phyloP scores from a whole-genome alignment of 2,888 invertebrate species.

The Xestobium rufovillosum region DNA sequence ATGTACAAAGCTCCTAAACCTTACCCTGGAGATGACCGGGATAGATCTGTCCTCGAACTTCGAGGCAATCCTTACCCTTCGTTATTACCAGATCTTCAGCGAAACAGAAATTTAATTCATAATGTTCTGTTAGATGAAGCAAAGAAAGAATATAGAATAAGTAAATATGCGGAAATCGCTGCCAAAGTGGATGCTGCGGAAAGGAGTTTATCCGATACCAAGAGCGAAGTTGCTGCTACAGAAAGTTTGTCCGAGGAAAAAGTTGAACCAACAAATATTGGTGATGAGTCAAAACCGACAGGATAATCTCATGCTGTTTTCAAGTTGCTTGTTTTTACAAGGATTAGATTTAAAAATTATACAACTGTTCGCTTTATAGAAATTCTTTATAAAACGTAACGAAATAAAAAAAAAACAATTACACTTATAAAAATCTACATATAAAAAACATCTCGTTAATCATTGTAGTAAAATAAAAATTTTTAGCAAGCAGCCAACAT shows the following conservation, averaged over 20 bases:
- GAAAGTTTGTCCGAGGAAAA: neutral
- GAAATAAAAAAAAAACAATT: constrained; percentile 1
- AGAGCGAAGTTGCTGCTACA: too few species aligned
- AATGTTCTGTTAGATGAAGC: constrained; percentile 80
- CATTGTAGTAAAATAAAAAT: too few species aligned
- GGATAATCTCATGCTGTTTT: too few species aligned
- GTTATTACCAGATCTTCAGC: constrained; percentile 50
- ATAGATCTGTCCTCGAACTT: constrained; percentile 67
- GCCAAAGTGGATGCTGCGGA: constrained; percentile 39
- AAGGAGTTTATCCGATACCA: constrained; percentile 21
- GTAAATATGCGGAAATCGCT: constrained; percentile 57
- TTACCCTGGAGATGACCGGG: constrained; percentile 43
- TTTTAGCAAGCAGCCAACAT: too few species aligned
- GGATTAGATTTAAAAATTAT: too few species aligned
- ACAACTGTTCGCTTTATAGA: too few species aligned
- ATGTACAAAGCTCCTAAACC: constrained; percentile 63
- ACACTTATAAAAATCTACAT: constrained; percentile 2
- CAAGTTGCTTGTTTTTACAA: too few species aligned
- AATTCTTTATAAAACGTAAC: neutral
- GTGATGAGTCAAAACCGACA: constrained; percentile 2
- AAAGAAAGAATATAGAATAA: constrained; percentile 64
- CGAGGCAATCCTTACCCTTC: constrained; percentile 76
- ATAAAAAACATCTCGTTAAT: too few species aligned
- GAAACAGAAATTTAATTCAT: constrained; percentile 66
- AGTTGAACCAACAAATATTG: constrained; percentile 8